Base-by-base conservation (phyloP, 2,797 vertebrate genomes). In the Myiotriccus ornatus region DNA sequence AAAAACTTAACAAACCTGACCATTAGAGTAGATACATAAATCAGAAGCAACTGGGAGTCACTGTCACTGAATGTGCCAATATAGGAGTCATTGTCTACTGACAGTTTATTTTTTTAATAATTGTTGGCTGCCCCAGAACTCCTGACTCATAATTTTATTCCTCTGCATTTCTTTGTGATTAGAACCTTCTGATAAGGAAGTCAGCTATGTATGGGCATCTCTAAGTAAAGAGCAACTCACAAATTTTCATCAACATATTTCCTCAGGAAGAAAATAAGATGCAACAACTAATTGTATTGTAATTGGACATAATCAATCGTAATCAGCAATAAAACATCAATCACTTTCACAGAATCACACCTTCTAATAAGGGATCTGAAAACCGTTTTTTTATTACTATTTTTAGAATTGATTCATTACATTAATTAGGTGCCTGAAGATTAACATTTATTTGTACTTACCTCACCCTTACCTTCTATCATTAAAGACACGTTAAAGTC, bases 351-450 rank as follows among this genome's bases (percentile, higher is more conserved):
- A 78, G 74, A 47, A 8, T n/a, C 46, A 59, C 64, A 62, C 28
- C 75, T 95, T 65, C 34, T 44, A n/a, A 37, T 81, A 73, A 94
- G 87, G 74, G 68, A 95, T 89, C 52, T 80, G 59, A 83, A 96
- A 96, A 84, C 47, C 16, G 8, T 95, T 92, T 87, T 97, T 68
- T 84, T 22, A 22, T 46, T 79, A 74, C 70, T 94, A 92, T 94
- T 93, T 97, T 97, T 95, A 96, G 89, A 97, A 92, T 73, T 89
- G 83, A 97, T 97, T 96, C 76, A 87, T 90, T 87, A 95, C 88
- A 77, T 95, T 96, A 97, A 97, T 97, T 93, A 96, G 95, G 62
- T 93, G 89, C 50, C 71, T 80, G 77, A 81, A 95, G 94, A 97
- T 95, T 90, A 97, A 94, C 90, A 87, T 94, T 94, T 96, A 95